Percentiles rank a stretch among this genome's conserved stretches.
These are phyloP conservation scores for Campoplex capitator DNA, from an alignment of 2,888 invertebrate species.

Conservation along the genomic window DNA sequence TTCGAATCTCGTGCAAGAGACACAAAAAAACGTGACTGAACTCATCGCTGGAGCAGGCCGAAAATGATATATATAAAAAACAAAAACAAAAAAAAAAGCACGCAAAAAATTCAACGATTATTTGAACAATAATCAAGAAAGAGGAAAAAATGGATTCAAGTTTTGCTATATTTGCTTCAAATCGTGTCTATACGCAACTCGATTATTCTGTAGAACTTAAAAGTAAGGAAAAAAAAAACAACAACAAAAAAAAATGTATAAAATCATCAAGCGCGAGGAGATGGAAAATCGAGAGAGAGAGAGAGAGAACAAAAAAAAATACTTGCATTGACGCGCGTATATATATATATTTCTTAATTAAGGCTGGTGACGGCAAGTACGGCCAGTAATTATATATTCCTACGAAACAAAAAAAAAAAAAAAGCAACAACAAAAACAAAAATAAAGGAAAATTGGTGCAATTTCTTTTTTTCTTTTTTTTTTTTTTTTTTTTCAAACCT, in stretches of 20 bases:
- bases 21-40: not conserved
- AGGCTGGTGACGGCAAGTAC: conserved; percentile 62
- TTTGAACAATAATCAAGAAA: not conserved
- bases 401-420: conserved; percentile 16
- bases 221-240: conserved; percentile 10
- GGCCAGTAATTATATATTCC: conserved; percentile 69
- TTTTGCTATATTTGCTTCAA: conserved; percentile 64
- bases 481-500: conserved; percentile 45
- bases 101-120: conserved; percentile 10
- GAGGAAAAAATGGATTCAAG: conserved; percentile 38
- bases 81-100: not conserved
- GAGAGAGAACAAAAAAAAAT: not conserved
- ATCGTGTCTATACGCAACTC: conserved; percentile 53
- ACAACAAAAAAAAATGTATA: conserved; percentile 2
- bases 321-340: not conserved
- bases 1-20: no score
- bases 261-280: not conserved
- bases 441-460: conserved; percentile 65
- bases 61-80: no score
- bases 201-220: conserved; percentile 44
- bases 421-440: not conserved
- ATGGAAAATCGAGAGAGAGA: conserved; percentile 15
- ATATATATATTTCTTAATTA: conserved; percentile 42
- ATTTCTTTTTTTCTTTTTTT: conserved; percentile 40
- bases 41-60: not conserved